Evolutionary conservation across 2,797 vertebrate genomes (phyloP).

Genomic region (Pangasius krempfi): DNA sequence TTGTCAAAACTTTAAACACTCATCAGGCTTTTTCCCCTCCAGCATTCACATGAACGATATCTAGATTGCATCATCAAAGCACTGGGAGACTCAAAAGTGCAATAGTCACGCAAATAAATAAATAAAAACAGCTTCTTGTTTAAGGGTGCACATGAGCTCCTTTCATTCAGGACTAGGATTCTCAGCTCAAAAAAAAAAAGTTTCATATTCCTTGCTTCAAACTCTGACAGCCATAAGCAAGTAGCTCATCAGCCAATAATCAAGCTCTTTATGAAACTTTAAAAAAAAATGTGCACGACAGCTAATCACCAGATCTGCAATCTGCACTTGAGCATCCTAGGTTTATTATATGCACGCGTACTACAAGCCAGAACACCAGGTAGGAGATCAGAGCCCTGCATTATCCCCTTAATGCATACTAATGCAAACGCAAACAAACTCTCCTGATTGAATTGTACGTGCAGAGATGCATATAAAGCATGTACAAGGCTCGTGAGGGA

Average conservation of each 20-base stretch:
- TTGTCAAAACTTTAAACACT: background rate
- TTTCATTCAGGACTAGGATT: background rate
- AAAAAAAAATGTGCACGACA: background rate
- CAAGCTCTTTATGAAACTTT: background rate
- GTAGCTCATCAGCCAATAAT: background rate
- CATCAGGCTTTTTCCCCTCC: background rate
- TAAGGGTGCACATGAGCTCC: background rate
- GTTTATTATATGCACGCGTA: background rate
- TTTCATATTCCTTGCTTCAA: background rate
- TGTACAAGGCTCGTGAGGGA: background rate
- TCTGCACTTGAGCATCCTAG: background rate
- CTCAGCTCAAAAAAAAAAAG: background rate
- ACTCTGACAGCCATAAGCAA: background rate
- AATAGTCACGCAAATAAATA: background rate
- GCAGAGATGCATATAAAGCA: slow-evolving; percentile 15
- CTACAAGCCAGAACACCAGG: background rate
- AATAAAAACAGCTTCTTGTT: background rate
- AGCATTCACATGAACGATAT: background rate
- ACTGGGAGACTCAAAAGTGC: background rate
- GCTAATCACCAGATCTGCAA: background rate
- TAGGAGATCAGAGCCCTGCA: slow-evolving; percentile 7
- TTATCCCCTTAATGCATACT: background rate
- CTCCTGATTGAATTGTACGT: slow-evolving; percentile 26
- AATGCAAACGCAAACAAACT: slow-evolving; percentile 20
- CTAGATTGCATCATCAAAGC: background rate